Conservation (phyloP, 2,797 vertebrate species). For the Syndactyla subalaris region DNA sequence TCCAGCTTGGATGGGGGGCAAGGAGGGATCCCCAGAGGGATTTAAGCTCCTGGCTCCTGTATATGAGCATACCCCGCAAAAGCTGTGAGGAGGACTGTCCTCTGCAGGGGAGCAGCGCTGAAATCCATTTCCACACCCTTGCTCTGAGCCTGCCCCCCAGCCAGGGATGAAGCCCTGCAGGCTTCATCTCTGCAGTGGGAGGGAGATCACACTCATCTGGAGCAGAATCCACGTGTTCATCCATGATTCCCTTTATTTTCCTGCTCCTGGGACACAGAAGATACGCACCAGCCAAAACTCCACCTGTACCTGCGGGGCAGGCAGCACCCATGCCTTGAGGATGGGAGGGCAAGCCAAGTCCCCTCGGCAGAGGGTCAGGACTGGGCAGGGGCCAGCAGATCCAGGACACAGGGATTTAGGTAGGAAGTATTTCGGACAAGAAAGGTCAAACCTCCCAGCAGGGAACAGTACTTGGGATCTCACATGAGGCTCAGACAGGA, state of each 20-base stretch:
- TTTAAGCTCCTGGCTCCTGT: background rate
- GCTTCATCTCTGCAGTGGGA: background rate
- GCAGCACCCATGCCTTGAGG: background rate
- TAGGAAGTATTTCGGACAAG: background rate
- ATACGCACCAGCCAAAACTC: background rate
- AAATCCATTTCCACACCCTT: background rate
- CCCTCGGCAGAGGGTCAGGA: background rate
- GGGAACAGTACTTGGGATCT: background rate
- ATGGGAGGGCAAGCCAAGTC: background rate
- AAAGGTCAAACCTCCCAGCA: background rate
- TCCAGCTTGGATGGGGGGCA: background rate
- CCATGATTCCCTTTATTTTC: background rate
- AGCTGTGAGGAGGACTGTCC: background rate
- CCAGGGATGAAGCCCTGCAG: background rate
- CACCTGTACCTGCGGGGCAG: fast-evolving
- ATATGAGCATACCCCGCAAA: background rate
- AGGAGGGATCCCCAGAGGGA: background rate
- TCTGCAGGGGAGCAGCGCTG: fast-evolving
- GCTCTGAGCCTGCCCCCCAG: background rate
- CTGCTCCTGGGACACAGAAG: background rate
- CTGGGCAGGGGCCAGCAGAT: fast-evolving
- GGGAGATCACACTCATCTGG: background rate
- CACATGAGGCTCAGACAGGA: background rate
- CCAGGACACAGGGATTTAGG: background rate
- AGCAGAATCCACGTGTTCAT: background rate